Evolutionary conservation across 2,888 invertebrate species (phyloP), one percentile per base, ranked within the genome.

Genomic region (Drosophila borealis): DNA sequence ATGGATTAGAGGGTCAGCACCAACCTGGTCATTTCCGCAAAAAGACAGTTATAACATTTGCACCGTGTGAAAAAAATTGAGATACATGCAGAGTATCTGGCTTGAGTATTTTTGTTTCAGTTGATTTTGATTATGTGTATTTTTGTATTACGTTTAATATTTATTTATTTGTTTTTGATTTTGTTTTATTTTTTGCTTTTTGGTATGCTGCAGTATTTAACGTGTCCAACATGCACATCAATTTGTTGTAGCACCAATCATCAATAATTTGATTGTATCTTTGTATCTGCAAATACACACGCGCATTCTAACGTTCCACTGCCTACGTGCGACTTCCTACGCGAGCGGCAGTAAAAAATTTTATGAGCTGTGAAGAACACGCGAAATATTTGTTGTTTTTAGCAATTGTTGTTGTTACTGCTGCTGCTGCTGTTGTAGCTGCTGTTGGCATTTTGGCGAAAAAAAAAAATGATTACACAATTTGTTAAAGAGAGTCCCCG

Each of bases 21-120:
- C 59, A 79, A 85, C 85, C 85, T 85, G 71, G 85, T 85, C 85
- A 85, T 85, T 77, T 89, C 88, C 89, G 70, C 50, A 70, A 74
- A 71, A 48, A 29, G 49, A 46, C 14, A 44, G 34, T 46, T 72
- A 77, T 42, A 80, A 51, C 81, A 77, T 77, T 77, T 73, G 73
- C 80, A 65, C 46, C 37, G 42, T 34, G 19, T 50, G 36, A 29
- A 55, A 25, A 3, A 1, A 57, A 29, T 39, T 67, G 37, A 56
- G 63, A 74, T 54, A 54, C 64, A 53, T 48, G 45, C 46, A 49
- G 45, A 49, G 61, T 59, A 37, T 50, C 44, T 70, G 50, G 63
- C 11, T 55, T 53, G 42, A 50, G 29, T 62, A 45, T 61, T 60
- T 14, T 48, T 19, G n/a, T 39, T 14, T 25, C 29, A 29, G 29